Evolutionary conservation across 2,888 invertebrate species (phyloP).

Genomic region (Heliconius ismenius): DNA sequence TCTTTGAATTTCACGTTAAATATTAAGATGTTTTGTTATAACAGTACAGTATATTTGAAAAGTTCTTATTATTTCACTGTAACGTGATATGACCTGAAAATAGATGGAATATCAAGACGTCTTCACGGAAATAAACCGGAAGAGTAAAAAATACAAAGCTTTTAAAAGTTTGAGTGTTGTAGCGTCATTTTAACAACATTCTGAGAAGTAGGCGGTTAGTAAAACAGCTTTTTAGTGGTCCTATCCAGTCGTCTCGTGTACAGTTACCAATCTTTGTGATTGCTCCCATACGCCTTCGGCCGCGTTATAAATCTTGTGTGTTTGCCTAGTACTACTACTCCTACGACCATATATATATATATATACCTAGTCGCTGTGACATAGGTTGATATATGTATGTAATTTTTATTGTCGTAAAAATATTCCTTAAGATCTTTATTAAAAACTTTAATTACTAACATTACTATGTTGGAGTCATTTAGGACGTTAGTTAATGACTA

Average conservation of each 20-base stretch:
- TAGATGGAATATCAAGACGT: constrained; percentile 5
- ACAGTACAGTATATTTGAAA: background rate
- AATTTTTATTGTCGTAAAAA: background rate
- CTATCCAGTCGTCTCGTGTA: constrained; percentile 47
- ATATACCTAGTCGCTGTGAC: background rate
- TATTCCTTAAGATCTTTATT: background rate
- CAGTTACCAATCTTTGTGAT: constrained; percentile 55
- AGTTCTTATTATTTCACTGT: constrained; percentile 3
- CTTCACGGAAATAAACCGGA: constrained; percentile 26
- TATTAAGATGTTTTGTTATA: background rate
- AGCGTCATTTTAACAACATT: constrained; percentile 51
- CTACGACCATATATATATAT: background rate
- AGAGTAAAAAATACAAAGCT: constrained; percentile 41
- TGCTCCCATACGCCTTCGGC: constrained; percentile 33
- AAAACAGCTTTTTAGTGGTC: constrained; percentile 55
- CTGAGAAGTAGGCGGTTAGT: constrained; percentile 56
- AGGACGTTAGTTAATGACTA: constrained; percentile 21
- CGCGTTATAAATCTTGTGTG: constrained; percentile 32
- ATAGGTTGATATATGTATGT: background rate
- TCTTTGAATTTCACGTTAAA: background rate
- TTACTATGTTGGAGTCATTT: constrained; percentile 4
- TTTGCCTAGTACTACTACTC: constrained; percentile 21
- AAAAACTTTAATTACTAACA: background rate
- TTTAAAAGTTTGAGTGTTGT: constrained; percentile 43
- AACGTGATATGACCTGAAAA: constrained; percentile 3